Evolutionary conservation across 2,888 invertebrate species (phyloP).

Genomic region (Pocota personata): DNA sequence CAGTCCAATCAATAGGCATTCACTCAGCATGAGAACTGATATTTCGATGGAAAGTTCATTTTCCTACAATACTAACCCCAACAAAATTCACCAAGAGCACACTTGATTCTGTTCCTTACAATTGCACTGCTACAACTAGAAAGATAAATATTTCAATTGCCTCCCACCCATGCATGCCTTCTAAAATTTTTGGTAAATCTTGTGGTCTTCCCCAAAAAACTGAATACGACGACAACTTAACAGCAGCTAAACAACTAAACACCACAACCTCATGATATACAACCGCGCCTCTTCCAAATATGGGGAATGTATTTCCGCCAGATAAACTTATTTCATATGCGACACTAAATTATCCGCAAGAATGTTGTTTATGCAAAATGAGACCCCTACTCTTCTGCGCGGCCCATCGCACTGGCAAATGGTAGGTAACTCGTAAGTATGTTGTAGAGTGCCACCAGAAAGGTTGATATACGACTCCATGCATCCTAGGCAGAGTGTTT

Average conservation of each 20-base stretch:
- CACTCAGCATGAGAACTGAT: too few relatives aligned
- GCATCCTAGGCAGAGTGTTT: constrained; percentile 68
- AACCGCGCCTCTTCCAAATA: constrained; percentile 36
- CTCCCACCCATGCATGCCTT: background rate
- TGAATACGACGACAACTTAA: constrained; percentile 24
- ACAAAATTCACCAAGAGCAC: too few relatives aligned
- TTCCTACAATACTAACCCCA: too few relatives aligned
- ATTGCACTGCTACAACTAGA: too few relatives aligned
- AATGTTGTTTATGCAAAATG: constrained; percentile 76
- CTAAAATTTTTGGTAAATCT: constrained; percentile 26
- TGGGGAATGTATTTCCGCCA: constrained; percentile 76
- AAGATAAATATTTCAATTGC: background rate
- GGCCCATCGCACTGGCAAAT: constrained; percentile 39
- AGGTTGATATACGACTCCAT: constrained; percentile 69
- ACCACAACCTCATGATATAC: constrained; percentile 27
- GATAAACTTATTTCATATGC: constrained; percentile 78
- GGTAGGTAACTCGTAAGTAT: constrained; percentile 65
- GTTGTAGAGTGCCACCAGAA: constrained; percentile 66
- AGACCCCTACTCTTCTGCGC: constrained; percentile 32
- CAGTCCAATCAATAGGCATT: too few relatives aligned
- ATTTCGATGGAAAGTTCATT: too few relatives aligned
- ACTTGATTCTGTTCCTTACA: too few relatives aligned
- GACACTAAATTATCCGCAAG: constrained; percentile 78
- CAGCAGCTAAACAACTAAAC: constrained; percentile 33
- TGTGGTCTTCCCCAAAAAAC: constrained; percentile 7